Evolutionary conservation across 1,140 invertebrate genomes (phyloP).

Genomic region (Ooceraea biroi): DNA sequence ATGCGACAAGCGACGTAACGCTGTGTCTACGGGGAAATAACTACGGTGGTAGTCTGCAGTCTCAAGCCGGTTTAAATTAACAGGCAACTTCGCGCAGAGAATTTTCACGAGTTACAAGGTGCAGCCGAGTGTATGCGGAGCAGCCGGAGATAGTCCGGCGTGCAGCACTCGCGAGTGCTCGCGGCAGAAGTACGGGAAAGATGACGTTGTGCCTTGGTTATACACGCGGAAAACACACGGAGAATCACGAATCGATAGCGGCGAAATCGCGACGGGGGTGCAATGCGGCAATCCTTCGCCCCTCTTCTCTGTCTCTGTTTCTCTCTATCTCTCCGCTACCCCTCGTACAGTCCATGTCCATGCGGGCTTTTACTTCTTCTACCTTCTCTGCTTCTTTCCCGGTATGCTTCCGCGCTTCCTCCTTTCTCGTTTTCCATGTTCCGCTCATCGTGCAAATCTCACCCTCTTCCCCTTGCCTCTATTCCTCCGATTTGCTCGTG

Average conservation of each 20-base stretch:
- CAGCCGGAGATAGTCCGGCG: conserved; percentile 2
- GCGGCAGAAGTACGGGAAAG: too few relatives aligned
- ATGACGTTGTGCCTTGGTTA: too few relatives aligned
- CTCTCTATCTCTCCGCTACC: conserved; percentile 31
- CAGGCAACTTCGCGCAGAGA: conserved; percentile 41
- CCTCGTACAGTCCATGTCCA: too few relatives aligned
- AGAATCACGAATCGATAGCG: conserved; percentile 80
- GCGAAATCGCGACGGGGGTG: conserved; percentile 78
- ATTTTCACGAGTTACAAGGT: conserved; percentile 29
- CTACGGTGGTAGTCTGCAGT: neutral
- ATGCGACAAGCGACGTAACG: neutral
- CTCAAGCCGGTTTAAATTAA: conserved; percentile 30
- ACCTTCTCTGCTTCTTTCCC: conserved; percentile 50
- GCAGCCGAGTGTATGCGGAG: conserved; percentile 5
- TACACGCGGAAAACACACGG: conserved; percentile 75
- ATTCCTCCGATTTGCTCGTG: neutral
- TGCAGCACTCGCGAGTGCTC: too few relatives aligned
- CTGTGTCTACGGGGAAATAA: conserved; percentile 12
- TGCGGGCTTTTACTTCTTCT: conserved; percentile 5
- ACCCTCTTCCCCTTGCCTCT: conserved; percentile 1
- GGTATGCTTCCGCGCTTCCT: conserved; percentile 18
- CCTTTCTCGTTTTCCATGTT: neutral
- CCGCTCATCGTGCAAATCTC: conserved; percentile 20
- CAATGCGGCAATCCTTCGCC: conserved; percentile 78
- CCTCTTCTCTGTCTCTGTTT: too few relatives aligned